Conservation (phyloP, 1,140 invertebrate species). For the Cyrtorhinus lividipennis region DNA sequence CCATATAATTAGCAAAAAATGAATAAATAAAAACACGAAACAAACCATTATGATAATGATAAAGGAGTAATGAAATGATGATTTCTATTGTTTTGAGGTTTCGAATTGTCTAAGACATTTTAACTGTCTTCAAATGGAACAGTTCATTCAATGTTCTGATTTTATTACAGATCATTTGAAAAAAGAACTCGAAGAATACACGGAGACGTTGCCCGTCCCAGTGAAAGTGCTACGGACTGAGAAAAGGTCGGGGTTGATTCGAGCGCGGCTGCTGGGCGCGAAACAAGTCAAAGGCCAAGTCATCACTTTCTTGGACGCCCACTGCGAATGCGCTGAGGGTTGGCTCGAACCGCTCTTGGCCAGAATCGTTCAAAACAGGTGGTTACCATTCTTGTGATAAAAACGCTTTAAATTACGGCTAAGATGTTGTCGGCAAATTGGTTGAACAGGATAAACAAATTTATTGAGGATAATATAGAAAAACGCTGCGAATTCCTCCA, state of each 20-base stretch:
- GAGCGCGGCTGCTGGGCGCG: slow-evolving; percentile 81
- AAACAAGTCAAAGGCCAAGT: slow-evolving; percentile 84
- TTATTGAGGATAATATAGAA: not conserved
- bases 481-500: too few species aligned
- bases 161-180: slow-evolving; percentile 70
- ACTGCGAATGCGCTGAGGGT: slow-evolving; percentile 82
- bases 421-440: too few species aligned
- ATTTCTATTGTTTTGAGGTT: too few species aligned
- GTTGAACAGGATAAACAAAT: not conserved
- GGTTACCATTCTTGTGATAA: slow-evolving; percentile 17
- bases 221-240: slow-evolving; percentile 73
- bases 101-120: too few species aligned
- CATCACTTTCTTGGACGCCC: slow-evolving; percentile 91
- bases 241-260: slow-evolving; percentile 81
- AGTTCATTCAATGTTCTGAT: too few species aligned
- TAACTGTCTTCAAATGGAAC: too few species aligned
- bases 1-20: too few species aligned
- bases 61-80: too few species aligned
- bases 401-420: too few species aligned
- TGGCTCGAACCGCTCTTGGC: slow-evolving; percentile 86
- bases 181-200: slow-evolving; percentile 76
- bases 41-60: too few species aligned
- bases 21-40: too few species aligned
- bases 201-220: slow-evolving; percentile 64
- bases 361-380: slow-evolving; percentile 74